A percentile compares a stretch with the other conserved stretches of the same genome.
Evolutionary conservation across 2,113 vertebrate genomes (phyloP).

Genomic region (Podarcis cretensis): DNA sequence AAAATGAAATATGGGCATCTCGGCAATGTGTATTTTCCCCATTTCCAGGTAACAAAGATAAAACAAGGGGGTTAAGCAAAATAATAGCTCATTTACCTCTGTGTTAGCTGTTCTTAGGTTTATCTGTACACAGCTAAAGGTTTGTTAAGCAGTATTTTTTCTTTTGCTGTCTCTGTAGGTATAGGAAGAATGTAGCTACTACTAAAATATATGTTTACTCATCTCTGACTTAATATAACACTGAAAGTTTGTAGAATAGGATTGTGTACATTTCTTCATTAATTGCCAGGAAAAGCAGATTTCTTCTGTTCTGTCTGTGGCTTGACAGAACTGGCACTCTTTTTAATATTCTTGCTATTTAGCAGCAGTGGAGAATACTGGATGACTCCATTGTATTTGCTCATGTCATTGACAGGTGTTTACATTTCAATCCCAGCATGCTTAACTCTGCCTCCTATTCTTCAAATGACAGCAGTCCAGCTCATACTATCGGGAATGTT

Average conservation of each 20-base stretch:
- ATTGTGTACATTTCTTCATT: not conserved
- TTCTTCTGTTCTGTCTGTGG: not conserved
- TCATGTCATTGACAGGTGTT: not conserved
- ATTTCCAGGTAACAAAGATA: not conserved
- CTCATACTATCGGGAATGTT: not conserved
- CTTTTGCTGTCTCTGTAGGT: not conserved
- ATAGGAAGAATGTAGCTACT: not conserved
- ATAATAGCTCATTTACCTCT: not conserved
- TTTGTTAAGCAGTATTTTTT: not conserved
- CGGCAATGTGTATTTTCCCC: not conserved
- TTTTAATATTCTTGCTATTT: not conserved
- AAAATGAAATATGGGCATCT: not conserved
- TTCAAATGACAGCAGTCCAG: not conserved
- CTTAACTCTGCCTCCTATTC: conserved; percentile 41
- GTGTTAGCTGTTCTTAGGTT: conserved; percentile 12
- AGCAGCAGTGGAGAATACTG: not conserved
- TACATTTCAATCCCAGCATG: not conserved
- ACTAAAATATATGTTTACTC: conserved; percentile 27
- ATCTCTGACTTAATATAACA: not conserved
- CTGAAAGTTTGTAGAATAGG: not conserved
- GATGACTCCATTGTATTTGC: conserved; percentile 38
- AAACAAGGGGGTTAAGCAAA: not conserved
- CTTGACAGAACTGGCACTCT: not conserved
- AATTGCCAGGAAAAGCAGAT: not conserved
- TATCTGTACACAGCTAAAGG: not conserved